Evolutionary conservation across 2,113 vertebrate genomes (phyloP), one percentile per base, ranked within the genome.

Genomic region (Syngnathoides biaculeatus): DNA sequence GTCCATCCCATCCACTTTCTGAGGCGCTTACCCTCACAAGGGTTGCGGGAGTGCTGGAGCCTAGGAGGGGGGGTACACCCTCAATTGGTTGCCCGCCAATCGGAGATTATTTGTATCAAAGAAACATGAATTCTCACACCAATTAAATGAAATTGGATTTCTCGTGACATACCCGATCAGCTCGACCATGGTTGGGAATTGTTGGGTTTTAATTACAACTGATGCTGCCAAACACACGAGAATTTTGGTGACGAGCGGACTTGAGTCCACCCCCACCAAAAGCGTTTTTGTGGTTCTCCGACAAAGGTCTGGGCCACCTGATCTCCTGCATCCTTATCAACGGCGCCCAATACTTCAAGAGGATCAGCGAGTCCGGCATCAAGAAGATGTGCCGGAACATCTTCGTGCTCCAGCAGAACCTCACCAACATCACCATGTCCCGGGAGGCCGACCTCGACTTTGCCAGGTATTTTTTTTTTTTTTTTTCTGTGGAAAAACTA

Each of bases 361-460:
- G 97, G 62, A 99, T 99, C 92, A 99, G 95, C 5, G 97, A 99
- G 79, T 99, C 97, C 0, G 97, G 97, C 43, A 99, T 99, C 88
- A 99, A 99, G 91, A 99, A 99, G 73, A 99, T 99, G 97, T 99
- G 97, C 64, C 88, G 97, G 59, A 99, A 99, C 87, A 99, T 99
- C 78, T 99, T 99, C 68, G 97, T 98, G 70, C 95, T 99, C 22
- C 97, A 99, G 86, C 97, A 99, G 80, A 99, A 99, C 86, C 91
- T 99, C 66, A 99, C 97, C 27, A 99, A 99, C 91, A 99, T 99
- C 93, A 99, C 97, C 85, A 99, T 99, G 97, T 98, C 97, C 0
- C 91, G 97, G 0, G 97, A 99, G 79, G 97, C 97, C 0, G 97
- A 99, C 90, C 91, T 99, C 20, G 97, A 99, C 82, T 98, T 97